A percentile compares a stretch with the other conserved stretches of the same genome.
phyloP scores from a whole-genome alignment of 1,140 invertebrate genomes.

The Zeugodacus cucurbitae region DNA sequence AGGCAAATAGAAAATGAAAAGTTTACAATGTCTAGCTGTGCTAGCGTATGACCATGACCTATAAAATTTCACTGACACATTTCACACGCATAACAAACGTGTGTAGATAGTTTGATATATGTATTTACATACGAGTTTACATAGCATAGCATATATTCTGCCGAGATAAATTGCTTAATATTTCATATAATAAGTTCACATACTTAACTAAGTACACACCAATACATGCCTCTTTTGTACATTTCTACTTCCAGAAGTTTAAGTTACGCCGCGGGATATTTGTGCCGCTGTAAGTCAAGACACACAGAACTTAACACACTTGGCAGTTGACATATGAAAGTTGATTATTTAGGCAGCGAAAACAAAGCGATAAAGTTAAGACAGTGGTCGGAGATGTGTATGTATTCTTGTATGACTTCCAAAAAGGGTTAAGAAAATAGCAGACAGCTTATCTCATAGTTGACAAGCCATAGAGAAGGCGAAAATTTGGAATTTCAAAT shows the following conservation, averaged over 20 bases:
- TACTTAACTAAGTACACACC: not conserved
- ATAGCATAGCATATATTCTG: not conserved
- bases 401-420: not conserved
- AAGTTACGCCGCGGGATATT: not conserved
- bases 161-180: not conserved
- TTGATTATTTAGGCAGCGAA: conserved; percentile 1
- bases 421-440: not conserved
- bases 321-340: not conserved
- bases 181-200: not conserved
- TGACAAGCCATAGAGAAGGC: not conserved
- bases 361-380: not conserved
- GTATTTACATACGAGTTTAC: too few relatives aligned
- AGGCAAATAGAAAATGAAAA: not conserved
- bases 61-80: not conserved
- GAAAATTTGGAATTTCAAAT: not conserved
- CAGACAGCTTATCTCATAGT: not conserved
- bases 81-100: not conserved
- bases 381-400: not conserved
- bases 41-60: not conserved
- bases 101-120: too few relatives aligned
- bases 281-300: not conserved
- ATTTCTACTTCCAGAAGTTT: not conserved
- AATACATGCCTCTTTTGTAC: not conserved
- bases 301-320: not conserved
- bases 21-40: not conserved